Conservation (phyloP, 2,113 vertebrate species). For the Ageneiosus marmoratus region DNA sequence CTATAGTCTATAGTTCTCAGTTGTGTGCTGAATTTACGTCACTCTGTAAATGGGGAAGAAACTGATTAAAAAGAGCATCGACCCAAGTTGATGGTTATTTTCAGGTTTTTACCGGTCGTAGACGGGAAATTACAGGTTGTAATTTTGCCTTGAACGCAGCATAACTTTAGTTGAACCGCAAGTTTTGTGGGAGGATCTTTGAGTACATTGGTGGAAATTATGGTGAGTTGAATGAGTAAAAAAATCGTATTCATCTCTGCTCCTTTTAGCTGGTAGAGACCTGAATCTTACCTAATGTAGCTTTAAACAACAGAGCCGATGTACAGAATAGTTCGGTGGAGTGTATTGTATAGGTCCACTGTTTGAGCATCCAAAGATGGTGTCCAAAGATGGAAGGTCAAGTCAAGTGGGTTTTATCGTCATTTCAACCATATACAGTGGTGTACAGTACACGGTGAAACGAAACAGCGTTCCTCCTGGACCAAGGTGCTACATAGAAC, state of each 20-base stretch:
- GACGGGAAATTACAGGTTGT: neutral
- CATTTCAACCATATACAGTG: no score
- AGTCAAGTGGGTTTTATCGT: no score
- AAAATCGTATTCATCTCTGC: neutral
- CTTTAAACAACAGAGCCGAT: neutral
- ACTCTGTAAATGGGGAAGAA: no score
- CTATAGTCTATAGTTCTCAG: neutral
- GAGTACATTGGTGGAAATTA: no score
- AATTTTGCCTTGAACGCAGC: neutral
- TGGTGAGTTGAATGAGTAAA: no score
- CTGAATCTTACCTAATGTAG: neutral
- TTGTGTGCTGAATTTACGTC: no score
- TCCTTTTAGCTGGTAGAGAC: neutral
- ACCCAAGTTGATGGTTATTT: neutral
- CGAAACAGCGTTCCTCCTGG: no score
- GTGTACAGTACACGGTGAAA: no score
- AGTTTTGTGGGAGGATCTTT: neutral
- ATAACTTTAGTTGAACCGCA: neutral
- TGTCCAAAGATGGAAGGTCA: no score
- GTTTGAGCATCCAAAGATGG: neutral
- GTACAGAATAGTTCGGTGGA: neutral
- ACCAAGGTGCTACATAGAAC: no score
- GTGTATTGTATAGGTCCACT: neutral
- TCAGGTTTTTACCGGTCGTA: neutral
- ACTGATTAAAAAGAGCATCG: neutral